Conservation (phyloP, 1,140 invertebrate genomes). For the Trichoplusia ni region DNA sequence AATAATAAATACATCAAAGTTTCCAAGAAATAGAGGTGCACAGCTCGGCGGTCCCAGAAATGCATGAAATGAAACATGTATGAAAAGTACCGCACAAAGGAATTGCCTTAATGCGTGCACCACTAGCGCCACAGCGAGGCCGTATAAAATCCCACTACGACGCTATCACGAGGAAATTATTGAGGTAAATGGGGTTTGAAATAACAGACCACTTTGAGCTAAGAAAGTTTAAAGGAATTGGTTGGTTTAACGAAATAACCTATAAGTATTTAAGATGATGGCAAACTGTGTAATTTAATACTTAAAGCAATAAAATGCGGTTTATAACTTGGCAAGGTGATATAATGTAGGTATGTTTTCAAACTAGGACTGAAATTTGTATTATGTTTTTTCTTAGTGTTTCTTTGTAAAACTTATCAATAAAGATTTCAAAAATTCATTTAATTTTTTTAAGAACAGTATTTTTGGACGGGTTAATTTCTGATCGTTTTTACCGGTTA, state of each 20-base stretch:
- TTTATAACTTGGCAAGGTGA: too few relatives aligned
- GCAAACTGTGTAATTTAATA: neutral
- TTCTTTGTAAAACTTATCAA: too few relatives aligned
- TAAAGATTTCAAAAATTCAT: too few relatives aligned
- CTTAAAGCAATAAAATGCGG: neutral
- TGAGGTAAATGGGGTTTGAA: neutral
- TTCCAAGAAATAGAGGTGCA: neutral
- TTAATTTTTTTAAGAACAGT: too few relatives aligned
- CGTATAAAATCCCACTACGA: conserved; percentile 21
- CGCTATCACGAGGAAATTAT: conserved; percentile 10
- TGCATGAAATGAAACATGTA: conserved; percentile 28
- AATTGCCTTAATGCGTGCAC: conserved; percentile 1
- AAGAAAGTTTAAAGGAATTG: neutral
- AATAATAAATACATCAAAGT: conserved; percentile 5
- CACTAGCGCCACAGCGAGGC: neutral
- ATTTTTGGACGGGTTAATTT: too few relatives aligned
- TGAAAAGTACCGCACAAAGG: conserved; percentile 25
- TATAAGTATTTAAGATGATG: neutral
- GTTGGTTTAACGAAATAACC: too few relatives aligned
- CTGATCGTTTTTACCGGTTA: too few relatives aligned
- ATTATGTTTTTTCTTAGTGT: too few relatives aligned
- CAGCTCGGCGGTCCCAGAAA: neutral
- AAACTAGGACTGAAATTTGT: too few relatives aligned
- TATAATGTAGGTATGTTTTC: too few relatives aligned
- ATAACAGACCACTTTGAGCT: neutral